These are phyloP conservation scores for Notolepis coatsorum DNA, from an alignment of 2,797 vertebrate genomes.

Conservation along the genomic window DNA sequence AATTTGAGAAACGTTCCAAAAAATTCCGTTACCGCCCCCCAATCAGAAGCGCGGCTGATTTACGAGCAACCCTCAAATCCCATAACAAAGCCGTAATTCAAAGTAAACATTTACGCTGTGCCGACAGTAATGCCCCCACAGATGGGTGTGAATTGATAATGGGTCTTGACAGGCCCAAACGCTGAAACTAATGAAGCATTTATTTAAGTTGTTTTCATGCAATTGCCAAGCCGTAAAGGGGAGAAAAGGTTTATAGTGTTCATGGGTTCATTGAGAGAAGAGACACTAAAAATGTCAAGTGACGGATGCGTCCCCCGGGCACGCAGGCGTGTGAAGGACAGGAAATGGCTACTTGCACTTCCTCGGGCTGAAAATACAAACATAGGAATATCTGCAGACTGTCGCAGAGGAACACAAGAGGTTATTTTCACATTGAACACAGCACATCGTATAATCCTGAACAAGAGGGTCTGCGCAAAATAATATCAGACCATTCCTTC, in stretches of 20 bases:
- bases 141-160: slow-evolving; percentile 73
- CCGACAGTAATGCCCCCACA: slow-evolving; percentile 58
- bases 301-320: slow-evolving; percentile 73
- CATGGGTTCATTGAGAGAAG: slow-evolving; percentile 80
- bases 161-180: slow-evolving; percentile 69
- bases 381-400: not conserved
- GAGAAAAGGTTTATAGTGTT: slow-evolving; percentile 71
- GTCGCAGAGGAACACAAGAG: not conserved
- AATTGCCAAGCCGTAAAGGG: slow-evolving; percentile 60
- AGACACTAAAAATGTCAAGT: slow-evolving; percentile 77
- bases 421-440: not conserved
- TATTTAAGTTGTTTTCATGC: slow-evolving; percentile 73
- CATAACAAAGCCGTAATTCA: slow-evolving; percentile 72
- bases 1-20: slow-evolving; percentile 32
- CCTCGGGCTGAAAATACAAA: slow-evolving; percentile 44
- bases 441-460: not conserved
- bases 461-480: not conserved
- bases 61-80: slow-evolving; percentile 56
- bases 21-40: too few species aligned
- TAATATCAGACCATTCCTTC: not conserved
- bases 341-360: slow-evolving; percentile 59
- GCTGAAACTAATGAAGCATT: slow-evolving; percentile 82
- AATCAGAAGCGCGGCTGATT: slow-evolving; percentile 62
- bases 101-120: slow-evolving; percentile 70
- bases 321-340: slow-evolving; percentile 39